Evolutionary conservation across 2,113 vertebrate species (phyloP), one percentile per base, ranked within the genome.

Genomic region (Aspiorhynchus laticeps): DNA sequence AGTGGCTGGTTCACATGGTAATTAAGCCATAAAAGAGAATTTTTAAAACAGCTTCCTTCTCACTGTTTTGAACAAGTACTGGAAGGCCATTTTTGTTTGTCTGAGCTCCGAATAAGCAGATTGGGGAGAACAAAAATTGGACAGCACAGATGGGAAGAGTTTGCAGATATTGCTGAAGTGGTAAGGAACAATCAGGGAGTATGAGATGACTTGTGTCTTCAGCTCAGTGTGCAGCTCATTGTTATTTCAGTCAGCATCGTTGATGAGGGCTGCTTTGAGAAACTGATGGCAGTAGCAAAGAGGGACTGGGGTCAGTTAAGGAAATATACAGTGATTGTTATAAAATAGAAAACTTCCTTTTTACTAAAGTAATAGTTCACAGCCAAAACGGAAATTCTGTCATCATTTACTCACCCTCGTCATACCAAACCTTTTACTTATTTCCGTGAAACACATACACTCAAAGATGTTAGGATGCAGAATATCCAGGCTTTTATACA

Each of bases 191-290:
- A 91, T 90, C 6, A 84, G 80, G 84, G 31, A 31, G 89, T 88
- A 80, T 88, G 87, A 92, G 90, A 83, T 56, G 89, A 89, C 90
- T 90, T 48, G 56, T 73, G 91, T 67, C 86, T 90, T 69, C 1
- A 87, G 80, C 85, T 80, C 88, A 5, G 71, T n/a, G 36, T 85
- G 41, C 76, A 78, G 89, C 85, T 92, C 92, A 83, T 88, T 90
- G 91, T 94, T 92, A 92, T 89, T 92, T 69, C 90, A 90, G 65
- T 93, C 93, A 89, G 87, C 78, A 9, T 83, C 69, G 17, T 87
- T 92, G 89, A 92, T 91, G 85, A 93, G 90, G 88, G 85, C 80
- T 71, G 88, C 91, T 92, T 91, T 90, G 92, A 92, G 79, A 86
- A 88, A 84, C 90, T 84, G 86, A 83, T 71, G 85, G 48, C 84